Evolutionary conservation across 2,113 vertebrate species (phyloP).

Genomic region (Hystrix cristata): DNA sequence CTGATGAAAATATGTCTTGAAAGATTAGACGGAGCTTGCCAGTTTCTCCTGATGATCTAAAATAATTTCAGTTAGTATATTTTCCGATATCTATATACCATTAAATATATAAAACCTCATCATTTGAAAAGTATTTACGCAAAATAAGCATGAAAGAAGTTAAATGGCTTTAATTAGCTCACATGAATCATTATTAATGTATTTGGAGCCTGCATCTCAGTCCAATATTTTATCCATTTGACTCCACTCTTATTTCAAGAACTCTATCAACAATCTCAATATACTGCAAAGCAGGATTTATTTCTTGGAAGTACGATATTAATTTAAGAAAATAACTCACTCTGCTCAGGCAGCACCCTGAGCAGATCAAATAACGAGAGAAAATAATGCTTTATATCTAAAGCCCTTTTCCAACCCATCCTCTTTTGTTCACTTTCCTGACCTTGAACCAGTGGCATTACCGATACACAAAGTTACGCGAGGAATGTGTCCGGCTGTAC

Average conservation of each 20-base stretch:
- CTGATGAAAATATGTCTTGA: background rate
- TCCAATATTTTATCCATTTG: background rate
- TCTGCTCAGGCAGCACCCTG: background rate
- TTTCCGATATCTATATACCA: background rate
- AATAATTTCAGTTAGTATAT: background rate
- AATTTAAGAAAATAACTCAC: constrained; percentile 71
- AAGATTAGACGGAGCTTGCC: background rate
- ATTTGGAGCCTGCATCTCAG: constrained; percentile 3
- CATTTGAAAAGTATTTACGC: background rate
- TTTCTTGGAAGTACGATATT: constrained; percentile 68
- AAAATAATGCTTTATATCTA: constrained; percentile 69
- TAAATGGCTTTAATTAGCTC: background rate
- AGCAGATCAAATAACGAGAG: constrained; percentile 50
- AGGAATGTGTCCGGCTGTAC: constrained; percentile 58
- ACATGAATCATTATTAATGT: background rate
- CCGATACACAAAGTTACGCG: constrained; percentile 67
- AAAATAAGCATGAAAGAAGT: background rate
- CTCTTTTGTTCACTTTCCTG: constrained; percentile 71
- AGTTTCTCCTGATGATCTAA: constrained; percentile 6
- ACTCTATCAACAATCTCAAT: constrained; percentile 53
- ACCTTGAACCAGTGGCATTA: constrained; percentile 69
- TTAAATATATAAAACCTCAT: background rate
- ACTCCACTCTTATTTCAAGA: constrained; percentile 54
- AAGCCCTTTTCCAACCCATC: constrained; percentile 42
- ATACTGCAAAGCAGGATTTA: constrained; percentile 12